phyloP scores from a whole-genome alignment of 2,113 vertebrate species.

The Tetraodon nigroviridis region DNA sequence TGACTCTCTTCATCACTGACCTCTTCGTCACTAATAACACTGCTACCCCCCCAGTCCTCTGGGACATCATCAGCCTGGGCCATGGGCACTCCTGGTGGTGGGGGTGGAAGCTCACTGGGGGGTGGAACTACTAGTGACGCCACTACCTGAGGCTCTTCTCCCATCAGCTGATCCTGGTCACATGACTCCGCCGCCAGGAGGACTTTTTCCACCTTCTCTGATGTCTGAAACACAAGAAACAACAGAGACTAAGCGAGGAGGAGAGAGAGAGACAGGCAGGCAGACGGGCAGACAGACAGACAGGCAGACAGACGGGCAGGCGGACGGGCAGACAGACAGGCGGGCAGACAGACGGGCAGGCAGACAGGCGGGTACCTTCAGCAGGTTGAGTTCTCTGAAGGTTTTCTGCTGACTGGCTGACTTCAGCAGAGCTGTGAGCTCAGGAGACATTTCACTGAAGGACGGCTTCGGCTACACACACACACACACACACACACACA shows the following conservation, averaged over 20 bases:
- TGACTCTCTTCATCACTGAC: slow-evolving; percentile 27
- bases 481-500: slow-evolving; percentile 9
- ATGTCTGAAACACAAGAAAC: slow-evolving; percentile 51
- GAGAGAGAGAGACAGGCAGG: too few species aligned
- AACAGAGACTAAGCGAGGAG: neutral
- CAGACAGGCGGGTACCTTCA: slow-evolving; percentile 36
- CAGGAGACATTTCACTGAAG: slow-evolving; percentile 55
- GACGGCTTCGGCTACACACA: slow-evolving; percentile 40
- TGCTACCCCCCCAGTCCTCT: slow-evolving; percentile 5
- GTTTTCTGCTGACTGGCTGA: slow-evolving; percentile 45
- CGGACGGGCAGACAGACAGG: neutral
- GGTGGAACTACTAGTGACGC: slow-evolving; percentile 17
- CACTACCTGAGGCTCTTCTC: slow-evolving; percentile 48
- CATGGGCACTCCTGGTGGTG: slow-evolving; percentile 17
- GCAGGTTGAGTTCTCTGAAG: slow-evolving; percentile 43
- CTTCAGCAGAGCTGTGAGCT: slow-evolving; percentile 47
- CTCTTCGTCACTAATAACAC: slow-evolving; percentile 14
- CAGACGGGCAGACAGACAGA: neutral
- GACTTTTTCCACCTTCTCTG: slow-evolving; percentile 48
- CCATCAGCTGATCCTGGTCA: slow-evolving; percentile 34
- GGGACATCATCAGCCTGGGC: slow-evolving; percentile 20
- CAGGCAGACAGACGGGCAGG: neutral
- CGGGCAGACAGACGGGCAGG: neutral
- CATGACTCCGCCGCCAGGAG: slow-evolving; percentile 32
- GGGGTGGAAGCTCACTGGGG: slow-evolving; percentile 18